Conservation (phyloP, 2,888 invertebrate species). For the Acronicta leporina region DNA sequence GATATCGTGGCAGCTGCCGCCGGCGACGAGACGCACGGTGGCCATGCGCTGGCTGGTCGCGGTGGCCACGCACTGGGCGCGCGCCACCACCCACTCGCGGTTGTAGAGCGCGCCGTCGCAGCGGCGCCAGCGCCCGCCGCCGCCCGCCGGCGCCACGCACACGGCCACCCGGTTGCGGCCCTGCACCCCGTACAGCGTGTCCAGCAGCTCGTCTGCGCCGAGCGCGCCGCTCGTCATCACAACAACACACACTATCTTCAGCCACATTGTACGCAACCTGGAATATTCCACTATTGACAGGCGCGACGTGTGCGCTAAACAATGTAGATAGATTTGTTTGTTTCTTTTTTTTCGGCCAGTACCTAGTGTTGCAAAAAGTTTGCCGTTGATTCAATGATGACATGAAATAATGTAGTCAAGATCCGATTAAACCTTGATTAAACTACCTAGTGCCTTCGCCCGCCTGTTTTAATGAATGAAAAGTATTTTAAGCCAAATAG, state of each 20-base stretch:
- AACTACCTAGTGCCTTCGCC: too few relatives aligned
- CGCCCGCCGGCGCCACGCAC: slow-evolving; percentile 32
- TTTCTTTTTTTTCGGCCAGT: slow-evolving; percentile 19
- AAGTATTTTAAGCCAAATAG: too few relatives aligned
- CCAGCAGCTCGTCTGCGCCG: slow-evolving; percentile 37
- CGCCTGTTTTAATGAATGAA: too few relatives aligned
- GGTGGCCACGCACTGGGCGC: slow-evolving; percentile 48
- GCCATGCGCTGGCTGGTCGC: slow-evolving; percentile 17
- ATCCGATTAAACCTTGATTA: too few relatives aligned
- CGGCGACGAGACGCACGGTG: slow-evolving; percentile 19
- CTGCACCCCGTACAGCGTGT: slow-evolving; percentile 40
- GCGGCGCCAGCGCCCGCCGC: slow-evolving; percentile 18
- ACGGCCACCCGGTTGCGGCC: slow-evolving; percentile 43
- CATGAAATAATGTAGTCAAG: too few relatives aligned
- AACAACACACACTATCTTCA: slow-evolving; percentile 22
- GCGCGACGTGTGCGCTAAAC: not conserved
- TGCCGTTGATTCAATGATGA: not conserved
- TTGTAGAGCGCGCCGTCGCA: slow-evolving; percentile 58
- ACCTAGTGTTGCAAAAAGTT: not conserved
- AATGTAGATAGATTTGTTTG: not conserved
- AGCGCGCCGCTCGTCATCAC: slow-evolving; percentile 16
- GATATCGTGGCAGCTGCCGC: slow-evolving; percentile 37
- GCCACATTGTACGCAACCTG: slow-evolving; percentile 30
- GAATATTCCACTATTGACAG: slow-evolving; percentile 11
- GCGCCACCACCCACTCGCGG: slow-evolving; percentile 58